Evolutionary conservation across 2,113 vertebrate species (phyloP), one percentile per base, ranked within the genome.

Genomic region (Syngnathoides biaculeatus): DNA sequence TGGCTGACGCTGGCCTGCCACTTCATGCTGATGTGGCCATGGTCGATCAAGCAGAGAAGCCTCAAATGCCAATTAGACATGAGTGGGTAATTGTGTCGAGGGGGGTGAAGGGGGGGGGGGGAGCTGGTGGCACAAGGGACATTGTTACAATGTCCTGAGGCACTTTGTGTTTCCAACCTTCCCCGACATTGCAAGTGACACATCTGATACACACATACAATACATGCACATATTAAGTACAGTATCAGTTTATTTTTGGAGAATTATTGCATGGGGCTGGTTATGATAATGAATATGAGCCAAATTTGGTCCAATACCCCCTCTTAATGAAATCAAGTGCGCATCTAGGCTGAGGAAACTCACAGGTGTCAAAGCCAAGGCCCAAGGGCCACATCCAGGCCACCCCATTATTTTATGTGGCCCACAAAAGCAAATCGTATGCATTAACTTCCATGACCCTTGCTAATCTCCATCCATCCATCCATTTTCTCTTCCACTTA

Each of bases 41-140:
- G 90, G 81, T 87, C 85, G 75, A 92, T 91, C 90, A 92, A 90
- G 89, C 91, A 91, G 86, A 87, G 89, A 89, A 87, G 80, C 87
- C 84, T 85, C 78, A 87, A 89, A 91, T 91, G 84, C 86, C 91
- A 92, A 93, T 92, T 92, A 92, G 89, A 91, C 89, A 87, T 85
- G 78, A 90, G 88, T 82, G 90, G 87, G 89, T 92, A 92, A 92
- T 91, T 92, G 91, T 90, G 84, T 89, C 86, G 70, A 77, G 48
- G 59, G n/a, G n/a, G n/a, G n/a, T n/a, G n/a, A n/a, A n/a, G n/a
- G n/a, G n/a, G n/a, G n/a, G n/a, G n/a, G n/a, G n/a, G n/a, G 47
- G 84, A 87, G 84, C 87, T 89, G 88, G 88, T 89, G 91, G 90
- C 87, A 88, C 88, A 50, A 78, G 87, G 81, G 89, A 88, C 84